A percentile compares a stretch with the other conserved stretches of the same genome.
These are phyloP conservation scores for Cataglyphis albicans DNA, from an alignment of 2,888 invertebrate genomes.

Conservation along the genomic window DNA sequence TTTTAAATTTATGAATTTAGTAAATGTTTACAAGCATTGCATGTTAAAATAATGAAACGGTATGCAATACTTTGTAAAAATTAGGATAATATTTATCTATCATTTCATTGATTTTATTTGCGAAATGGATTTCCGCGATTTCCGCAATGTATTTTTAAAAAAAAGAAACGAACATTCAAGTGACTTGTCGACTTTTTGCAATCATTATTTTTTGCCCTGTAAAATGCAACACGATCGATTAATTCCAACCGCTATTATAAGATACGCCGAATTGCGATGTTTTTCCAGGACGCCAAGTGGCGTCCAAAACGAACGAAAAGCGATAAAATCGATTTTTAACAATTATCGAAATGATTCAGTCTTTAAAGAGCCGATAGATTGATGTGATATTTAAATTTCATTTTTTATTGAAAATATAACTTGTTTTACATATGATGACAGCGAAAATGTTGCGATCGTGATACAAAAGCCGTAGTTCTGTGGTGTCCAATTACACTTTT, in stretches of 20 bases:
- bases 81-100: not conserved
- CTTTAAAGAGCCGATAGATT: not conserved
- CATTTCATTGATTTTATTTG: not conserved
- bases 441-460: constrained; percentile 30
- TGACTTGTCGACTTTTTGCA: constrained; percentile 13
- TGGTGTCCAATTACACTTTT: constrained; percentile 53
- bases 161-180: not conserved
- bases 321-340: not conserved
- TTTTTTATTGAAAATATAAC: not conserved
- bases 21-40: not conserved
- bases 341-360: not conserved
- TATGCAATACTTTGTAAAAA: constrained; percentile 9
- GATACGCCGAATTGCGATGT: constrained; percentile 8
- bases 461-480: constrained; percentile 43
- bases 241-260: constrained; percentile 13
- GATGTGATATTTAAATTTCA: constrained; percentile 3
- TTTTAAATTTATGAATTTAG: not conserved
- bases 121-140: not conserved
- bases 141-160: constrained; percentile 1
- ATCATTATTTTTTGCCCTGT: constrained; percentile 16
- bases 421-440: not conserved
- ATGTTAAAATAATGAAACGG: not conserved
- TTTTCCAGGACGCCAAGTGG: not conserved
- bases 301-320: not conserved
- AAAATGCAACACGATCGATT: constrained; percentile 24